These are phyloP conservation scores for Craterocephalus amniculus DNA, from an alignment of 2,797 vertebrate species.

Conservation along the genomic window DNA sequence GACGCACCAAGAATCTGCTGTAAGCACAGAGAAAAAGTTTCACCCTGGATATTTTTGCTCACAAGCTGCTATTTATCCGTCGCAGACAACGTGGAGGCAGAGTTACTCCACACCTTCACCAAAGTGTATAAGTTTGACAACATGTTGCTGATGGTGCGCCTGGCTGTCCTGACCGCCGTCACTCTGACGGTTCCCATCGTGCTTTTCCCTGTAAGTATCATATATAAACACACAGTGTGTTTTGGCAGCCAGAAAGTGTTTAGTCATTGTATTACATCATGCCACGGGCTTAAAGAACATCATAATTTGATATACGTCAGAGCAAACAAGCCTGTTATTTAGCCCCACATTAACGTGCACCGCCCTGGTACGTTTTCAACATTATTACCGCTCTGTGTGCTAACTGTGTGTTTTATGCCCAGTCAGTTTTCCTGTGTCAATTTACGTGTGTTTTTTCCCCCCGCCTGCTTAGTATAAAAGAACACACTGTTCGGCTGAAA, in stretches of 20 bases:
- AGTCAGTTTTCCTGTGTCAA: constrained; percentile 9
- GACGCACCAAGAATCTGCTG: fast-evolving
- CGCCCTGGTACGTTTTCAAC: constrained; percentile 25
- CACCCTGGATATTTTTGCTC: not conserved
- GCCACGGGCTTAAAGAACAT: not conserved
- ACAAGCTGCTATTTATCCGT: not conserved
- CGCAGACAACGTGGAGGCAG: constrained; percentile 92
- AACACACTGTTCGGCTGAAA: constrained; percentile 50
- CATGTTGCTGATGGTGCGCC: constrained; percentile 89
- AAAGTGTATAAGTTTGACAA: constrained; percentile 93
- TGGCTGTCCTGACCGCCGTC: constrained; percentile 95
- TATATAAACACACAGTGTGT: not conserved
- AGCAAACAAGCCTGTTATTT: constrained; percentile 10
- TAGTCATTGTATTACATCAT: not conserved
- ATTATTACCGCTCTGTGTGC: constrained; percentile 19
- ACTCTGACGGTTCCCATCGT: constrained; percentile 96
- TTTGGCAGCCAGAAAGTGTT: not conserved
- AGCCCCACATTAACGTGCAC: constrained; percentile 19
- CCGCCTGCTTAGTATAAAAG: constrained; percentile 27
- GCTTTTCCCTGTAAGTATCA: constrained; percentile 91
- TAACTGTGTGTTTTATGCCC: constrained; percentile 45
- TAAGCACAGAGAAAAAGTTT: not conserved
- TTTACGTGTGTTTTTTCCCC: constrained; percentile 32
- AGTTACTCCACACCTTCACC: constrained; percentile 95
- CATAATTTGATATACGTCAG: constrained; percentile 40